These are phyloP conservation scores for Pasiphila rectangulata DNA, from an alignment of 2,888 invertebrate genomes.

Conservation along the genomic window DNA sequence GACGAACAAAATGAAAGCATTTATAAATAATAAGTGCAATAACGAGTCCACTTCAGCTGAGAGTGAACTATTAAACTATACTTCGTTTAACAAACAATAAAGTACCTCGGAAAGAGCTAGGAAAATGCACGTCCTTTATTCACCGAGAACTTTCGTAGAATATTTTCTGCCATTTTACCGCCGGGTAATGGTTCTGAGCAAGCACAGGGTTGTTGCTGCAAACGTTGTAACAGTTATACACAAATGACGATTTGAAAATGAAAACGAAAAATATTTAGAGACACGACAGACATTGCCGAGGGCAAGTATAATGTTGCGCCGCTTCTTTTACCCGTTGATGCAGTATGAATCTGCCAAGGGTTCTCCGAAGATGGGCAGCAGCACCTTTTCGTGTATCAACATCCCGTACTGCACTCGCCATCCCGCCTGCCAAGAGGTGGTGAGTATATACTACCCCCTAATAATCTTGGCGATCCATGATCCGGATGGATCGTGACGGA, in stretches of 20 bases:
- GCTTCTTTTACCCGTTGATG: too few species aligned
- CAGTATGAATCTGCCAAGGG: too few species aligned
- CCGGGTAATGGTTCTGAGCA: not conserved
- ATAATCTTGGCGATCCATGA: too few species aligned
- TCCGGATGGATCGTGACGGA: too few species aligned
- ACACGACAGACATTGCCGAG: too few species aligned
- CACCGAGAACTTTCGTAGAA: not conserved
- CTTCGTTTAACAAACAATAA: constrained; percentile 1
- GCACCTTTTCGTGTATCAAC: too few species aligned
- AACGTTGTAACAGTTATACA: not conserved
- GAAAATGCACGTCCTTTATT: constrained; percentile 1
- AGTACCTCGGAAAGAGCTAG: not conserved
- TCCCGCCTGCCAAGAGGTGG: too few species aligned
- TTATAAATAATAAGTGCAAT: not conserved
- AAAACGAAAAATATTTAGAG: too few species aligned
- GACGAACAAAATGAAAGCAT: not conserved
- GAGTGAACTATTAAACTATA: not conserved
- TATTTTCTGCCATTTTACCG: not conserved
- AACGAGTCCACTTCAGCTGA: not conserved
- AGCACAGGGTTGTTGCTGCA: not conserved
- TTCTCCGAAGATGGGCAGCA: too few species aligned
- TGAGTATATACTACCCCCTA: too few species aligned
- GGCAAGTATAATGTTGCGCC: too few species aligned
- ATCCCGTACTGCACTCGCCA: too few species aligned
- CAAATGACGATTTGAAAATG: not conserved